Evolutionary conservation across 2,113 vertebrate species (phyloP).

Genomic region (Narcine bancroftii): DNA sequence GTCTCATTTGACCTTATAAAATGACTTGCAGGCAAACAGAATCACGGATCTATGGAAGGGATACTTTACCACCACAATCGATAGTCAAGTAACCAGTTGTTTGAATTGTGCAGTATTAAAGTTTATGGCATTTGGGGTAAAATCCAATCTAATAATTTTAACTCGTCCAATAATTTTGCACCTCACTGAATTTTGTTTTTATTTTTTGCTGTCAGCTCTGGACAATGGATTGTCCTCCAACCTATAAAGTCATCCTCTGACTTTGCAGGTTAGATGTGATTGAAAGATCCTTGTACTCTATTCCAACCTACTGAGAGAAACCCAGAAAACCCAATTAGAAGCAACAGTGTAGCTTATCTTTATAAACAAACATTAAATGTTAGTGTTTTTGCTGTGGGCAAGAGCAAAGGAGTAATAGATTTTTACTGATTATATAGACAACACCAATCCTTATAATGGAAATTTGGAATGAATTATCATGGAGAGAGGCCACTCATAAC

Average conservation of each 20-base stretch:
- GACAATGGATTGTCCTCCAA: not conserved
- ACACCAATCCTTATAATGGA: not conserved
- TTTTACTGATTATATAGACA: not conserved
- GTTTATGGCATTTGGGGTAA: not conserved
- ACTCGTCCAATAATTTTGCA: not conserved
- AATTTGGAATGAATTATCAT: not conserved
- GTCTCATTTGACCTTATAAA: not conserved
- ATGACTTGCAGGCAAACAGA: not conserved
- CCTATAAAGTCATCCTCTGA: not conserved
- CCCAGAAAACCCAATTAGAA: not conserved
- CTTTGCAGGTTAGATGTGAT: not conserved
- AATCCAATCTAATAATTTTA: not conserved
- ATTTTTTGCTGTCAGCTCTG: not conserved
- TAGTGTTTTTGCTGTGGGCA: not conserved
- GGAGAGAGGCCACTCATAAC: not conserved
- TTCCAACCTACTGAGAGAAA: not conserved
- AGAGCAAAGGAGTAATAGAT: not conserved
- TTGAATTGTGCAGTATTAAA: not conserved
- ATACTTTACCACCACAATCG: not conserved
- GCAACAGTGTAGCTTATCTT: too few relatives aligned
- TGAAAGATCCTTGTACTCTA: not conserved
- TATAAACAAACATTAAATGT: too few relatives aligned
- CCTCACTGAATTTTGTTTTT: too few relatives aligned
- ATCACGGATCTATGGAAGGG: not conserved
- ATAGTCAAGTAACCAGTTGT: too few relatives aligned